phyloP scores from a whole-genome alignment of 2,888 invertebrate genomes.

The Julus scanicus region DNA sequence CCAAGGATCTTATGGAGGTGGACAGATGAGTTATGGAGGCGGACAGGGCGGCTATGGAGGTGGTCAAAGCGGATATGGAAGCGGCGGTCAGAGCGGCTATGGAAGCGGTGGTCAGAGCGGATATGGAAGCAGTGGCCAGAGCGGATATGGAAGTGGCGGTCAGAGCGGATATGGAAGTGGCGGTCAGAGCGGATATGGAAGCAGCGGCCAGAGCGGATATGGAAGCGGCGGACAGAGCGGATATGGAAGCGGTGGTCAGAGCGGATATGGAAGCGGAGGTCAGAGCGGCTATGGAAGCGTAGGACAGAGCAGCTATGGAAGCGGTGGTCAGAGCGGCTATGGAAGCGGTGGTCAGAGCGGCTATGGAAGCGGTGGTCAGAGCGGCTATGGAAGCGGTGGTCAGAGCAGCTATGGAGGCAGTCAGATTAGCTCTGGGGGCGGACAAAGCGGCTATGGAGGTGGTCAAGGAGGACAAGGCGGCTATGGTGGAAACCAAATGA shows the following conservation, averaged over 20 bases:
- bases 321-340: not conserved
- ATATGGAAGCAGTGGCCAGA: not conserved
- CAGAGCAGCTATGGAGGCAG: not conserved
- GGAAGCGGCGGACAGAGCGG: not conserved
- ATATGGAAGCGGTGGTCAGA: not conserved
- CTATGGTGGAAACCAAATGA: not conserved
- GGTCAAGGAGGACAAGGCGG: not conserved
- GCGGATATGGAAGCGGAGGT: not conserved
- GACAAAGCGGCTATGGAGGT: not conserved
- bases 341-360: not conserved
- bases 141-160: not conserved
- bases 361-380: not conserved
- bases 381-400: not conserved
- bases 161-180: not conserved
- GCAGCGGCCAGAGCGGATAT: not conserved
- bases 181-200: not conserved
- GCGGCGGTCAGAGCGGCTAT: not conserved
- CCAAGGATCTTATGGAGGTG: conserved; percentile 18
- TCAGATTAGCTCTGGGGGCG: not conserved
- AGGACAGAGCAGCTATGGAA: not conserved
- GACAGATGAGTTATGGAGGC: not conserved
- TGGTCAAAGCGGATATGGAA: not conserved
- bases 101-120: not conserved
- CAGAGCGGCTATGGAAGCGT: not conserved
- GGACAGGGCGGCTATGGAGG: conserved; percentile 12